Base-by-base conservation (phyloP, 1,140 invertebrate species). In the Anastrepha ludens region DNA sequence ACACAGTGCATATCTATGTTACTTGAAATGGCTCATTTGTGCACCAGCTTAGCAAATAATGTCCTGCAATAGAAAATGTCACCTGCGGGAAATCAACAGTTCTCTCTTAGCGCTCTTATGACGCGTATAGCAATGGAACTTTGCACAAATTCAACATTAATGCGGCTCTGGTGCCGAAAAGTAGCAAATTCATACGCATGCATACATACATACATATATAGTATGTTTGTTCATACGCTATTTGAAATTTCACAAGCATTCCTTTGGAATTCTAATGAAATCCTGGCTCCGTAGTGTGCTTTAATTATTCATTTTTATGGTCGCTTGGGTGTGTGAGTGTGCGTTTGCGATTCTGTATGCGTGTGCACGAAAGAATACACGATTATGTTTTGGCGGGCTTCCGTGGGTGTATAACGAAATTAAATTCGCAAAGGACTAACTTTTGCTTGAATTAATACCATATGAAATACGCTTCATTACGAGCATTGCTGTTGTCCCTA, bases 11-110 rank as follows among this genome's bases (percentile, higher is more conserved):
- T 20, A 29, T 29, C 65, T 29, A n/a, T n/a, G n/a, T n/a, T n/a
- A 67, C 65, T 67, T 67, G 65, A 67, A 67, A 41, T 67, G 65
- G 29, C 39, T 41, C 65, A 11, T 67, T 67, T 67, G 11, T 67
- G 9, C 29, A 29, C 65, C 65, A 41, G 65, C 65, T 29, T 29
- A 67, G 65, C 65, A 67, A 67, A 67, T 67, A 67, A 29, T 41
- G 65, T 67, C 65, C 65, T 67, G 65, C 65, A 67, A 67, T 29
- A 29, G 65, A 67, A 67, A 67, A 67, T 67, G 65, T 67, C 65
- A 67, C 65, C 65, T 67, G 20, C 39, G 65, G 65, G 65, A 67
- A 67, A 67, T 67, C 65, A 67, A 67, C 65, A 67, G 65, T 41
- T 67, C 11, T 11, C 65, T 29, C 65, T 39, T 67, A 67, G 39